Evolutionary conservation across 2,113 vertebrate species (phyloP).

Genomic region (Nerophis ophidion): DNA sequence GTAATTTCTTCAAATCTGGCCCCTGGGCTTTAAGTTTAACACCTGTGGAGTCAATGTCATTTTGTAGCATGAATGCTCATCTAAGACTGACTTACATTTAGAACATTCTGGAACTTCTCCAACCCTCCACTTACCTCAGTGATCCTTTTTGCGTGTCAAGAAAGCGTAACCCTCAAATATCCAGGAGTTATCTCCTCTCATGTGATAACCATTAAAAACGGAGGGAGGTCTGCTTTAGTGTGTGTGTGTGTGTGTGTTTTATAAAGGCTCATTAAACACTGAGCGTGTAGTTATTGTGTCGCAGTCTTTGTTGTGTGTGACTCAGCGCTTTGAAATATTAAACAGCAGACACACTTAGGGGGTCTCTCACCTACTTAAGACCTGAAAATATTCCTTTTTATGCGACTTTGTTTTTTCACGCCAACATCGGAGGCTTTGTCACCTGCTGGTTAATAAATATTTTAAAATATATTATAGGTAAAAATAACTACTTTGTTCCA

Average conservation of each 20-base stretch:
- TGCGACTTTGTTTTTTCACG: no score
- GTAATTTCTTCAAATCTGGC: no score
- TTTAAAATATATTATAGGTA: no score
- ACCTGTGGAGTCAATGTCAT: constrained; percentile 16
- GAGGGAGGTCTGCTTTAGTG: neutral
- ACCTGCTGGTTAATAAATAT: no score
- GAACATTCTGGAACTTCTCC: constrained; percentile 52
- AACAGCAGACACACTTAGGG: constrained; percentile 51
- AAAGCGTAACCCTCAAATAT: constrained; percentile 9
- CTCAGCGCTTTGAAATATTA: constrained; percentile 50
- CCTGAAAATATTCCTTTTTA: no score
- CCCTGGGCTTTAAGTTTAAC: no score
- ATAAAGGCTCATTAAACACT: neutral
- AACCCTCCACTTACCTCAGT: constrained; percentile 54
- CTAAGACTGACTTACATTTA: constrained; percentile 51
- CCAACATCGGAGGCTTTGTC: no score
- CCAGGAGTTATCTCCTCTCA: constrained; percentile 28
- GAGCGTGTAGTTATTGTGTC: neutral
- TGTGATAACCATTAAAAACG: constrained; percentile 6
- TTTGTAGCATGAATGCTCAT: constrained; percentile 42
- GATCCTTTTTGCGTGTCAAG: constrained; percentile 44
- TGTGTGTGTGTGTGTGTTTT: neutral
- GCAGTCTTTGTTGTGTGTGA: constrained; percentile 4
- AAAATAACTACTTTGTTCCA: no score
- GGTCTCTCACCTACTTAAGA: constrained; percentile 18